Evolutionary conservation across 2,797 vertebrate species (phyloP).

Genomic region (Sebastes taczanowskii): DNA sequence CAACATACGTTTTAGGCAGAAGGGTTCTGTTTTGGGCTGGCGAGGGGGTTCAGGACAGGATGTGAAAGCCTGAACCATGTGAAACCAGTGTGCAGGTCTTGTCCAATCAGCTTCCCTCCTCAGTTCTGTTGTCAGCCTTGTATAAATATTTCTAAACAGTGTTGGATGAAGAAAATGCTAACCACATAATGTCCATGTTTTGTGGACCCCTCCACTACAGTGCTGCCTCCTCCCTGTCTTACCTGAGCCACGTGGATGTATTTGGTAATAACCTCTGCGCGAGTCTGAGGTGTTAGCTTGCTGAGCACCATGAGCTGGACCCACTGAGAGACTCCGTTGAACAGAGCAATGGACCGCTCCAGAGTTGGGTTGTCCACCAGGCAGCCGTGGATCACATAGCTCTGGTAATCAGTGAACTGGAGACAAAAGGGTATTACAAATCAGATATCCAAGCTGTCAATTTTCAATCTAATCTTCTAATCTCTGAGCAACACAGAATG

Average conservation of each 20-base stretch:
- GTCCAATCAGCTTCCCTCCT: background rate
- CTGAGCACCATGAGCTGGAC: conserved; percentile 98
- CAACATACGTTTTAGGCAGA: no score
- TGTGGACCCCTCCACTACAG: no score
- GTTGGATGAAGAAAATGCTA: no score
- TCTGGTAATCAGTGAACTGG: conserved; percentile 97
- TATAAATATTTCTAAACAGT: no score
- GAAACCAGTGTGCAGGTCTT: background rate
- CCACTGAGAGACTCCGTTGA: conserved; percentile 98
- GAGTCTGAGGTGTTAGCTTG: conserved; percentile 94
- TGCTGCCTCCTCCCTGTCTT: conserved; percentile 10
- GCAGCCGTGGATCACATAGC: conserved; percentile 94
- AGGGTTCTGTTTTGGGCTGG: background rate
- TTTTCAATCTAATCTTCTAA: background rate
- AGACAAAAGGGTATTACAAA: background rate
- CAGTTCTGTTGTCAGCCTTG: no score
- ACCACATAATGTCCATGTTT: background rate
- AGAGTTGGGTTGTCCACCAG: conserved; percentile 94
- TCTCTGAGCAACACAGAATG: no score
- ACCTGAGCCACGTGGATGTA: conserved; percentile 98
- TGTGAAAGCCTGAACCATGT: background rate
- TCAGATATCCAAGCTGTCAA: background rate
- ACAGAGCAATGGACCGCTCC: conserved; percentile 95
- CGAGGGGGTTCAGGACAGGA: no score
- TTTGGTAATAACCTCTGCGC: conserved; percentile 95